Evolutionary conservation across 2,113 vertebrate species (phyloP).

Genomic region (Carassius gibelio): DNA sequence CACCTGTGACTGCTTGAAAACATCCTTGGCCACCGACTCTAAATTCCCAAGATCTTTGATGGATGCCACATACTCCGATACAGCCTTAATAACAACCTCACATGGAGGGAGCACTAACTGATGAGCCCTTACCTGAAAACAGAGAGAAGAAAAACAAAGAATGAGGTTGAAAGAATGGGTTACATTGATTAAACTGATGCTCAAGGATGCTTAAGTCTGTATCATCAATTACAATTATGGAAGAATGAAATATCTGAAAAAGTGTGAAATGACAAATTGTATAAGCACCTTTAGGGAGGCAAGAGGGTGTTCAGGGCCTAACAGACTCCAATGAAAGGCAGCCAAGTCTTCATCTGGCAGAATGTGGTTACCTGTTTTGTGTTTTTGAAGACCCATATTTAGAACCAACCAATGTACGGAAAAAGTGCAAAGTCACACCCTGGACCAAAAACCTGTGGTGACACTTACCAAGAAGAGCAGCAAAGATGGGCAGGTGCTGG

Average conservation of each 20-base stretch:
- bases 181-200: not conserved
- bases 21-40: constrained; percentile 87
- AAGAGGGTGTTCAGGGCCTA: constrained; percentile 91
- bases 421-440: not conserved
- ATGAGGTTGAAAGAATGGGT: not conserved
- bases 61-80: constrained; percentile 87
- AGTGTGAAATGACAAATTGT: not conserved
- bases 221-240: not conserved
- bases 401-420: not conserved
- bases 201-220: constrained; percentile 19
- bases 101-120: constrained; percentile 91
- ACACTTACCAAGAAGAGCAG: constrained; percentile 85
- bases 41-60: constrained; percentile 88
- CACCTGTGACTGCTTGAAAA: constrained; percentile 93
- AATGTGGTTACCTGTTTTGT: constrained; percentile 85
- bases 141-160: not conserved
- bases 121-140: constrained; percentile 84
- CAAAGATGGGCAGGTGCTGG: constrained; percentile 88
- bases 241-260: not conserved
- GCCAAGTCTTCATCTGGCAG: constrained; percentile 93
- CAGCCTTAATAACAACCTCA: constrained; percentile 92
- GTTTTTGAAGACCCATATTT: not conserved
- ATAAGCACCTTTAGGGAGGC: constrained; percentile 87
- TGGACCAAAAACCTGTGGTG: not conserved
- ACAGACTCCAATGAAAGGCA: constrained; percentile 92